Conservation (phyloP, 2,113 vertebrate species). For the Petromus typicus region DNA sequence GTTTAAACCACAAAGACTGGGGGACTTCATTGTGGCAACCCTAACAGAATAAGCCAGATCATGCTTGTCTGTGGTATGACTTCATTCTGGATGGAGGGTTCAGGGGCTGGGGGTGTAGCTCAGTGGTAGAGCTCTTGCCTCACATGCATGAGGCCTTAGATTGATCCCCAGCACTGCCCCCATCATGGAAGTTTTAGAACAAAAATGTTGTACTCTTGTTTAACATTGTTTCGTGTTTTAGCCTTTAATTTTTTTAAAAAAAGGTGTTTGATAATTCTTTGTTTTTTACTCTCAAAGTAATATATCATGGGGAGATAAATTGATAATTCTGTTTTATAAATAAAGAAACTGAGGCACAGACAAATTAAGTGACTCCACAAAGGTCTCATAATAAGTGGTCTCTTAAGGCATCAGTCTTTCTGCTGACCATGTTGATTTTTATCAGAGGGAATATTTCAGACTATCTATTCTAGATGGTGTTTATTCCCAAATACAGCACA, state of each 20-base stretch:
- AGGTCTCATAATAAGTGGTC: neutral
- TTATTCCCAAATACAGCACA: neutral
- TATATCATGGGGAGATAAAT: neutral
- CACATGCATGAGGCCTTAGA: no score
- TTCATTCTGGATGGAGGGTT: neutral
- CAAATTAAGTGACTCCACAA: neutral
- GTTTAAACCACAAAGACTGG: neutral
- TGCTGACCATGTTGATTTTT: neutral
- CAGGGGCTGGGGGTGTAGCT: neutral
- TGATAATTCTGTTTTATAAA: neutral
- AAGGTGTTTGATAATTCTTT: neutral
- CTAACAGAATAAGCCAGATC: neutral
- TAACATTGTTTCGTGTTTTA: neutral
- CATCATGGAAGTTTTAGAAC: neutral
- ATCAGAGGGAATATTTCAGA: neutral
- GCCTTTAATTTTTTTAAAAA: constrained; percentile 32
- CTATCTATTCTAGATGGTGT: no score
- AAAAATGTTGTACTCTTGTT: neutral
- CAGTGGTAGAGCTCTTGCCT: no score
- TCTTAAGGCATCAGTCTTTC: neutral
- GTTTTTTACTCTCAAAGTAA: neutral
- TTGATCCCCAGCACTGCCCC: no score
- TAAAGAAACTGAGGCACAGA: neutral
- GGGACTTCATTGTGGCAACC: neutral
- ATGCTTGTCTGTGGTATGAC: neutral